phyloP scores from a whole-genome alignment of 2,888 invertebrate species.

The Acanthosepion pharaonis region DNA sequence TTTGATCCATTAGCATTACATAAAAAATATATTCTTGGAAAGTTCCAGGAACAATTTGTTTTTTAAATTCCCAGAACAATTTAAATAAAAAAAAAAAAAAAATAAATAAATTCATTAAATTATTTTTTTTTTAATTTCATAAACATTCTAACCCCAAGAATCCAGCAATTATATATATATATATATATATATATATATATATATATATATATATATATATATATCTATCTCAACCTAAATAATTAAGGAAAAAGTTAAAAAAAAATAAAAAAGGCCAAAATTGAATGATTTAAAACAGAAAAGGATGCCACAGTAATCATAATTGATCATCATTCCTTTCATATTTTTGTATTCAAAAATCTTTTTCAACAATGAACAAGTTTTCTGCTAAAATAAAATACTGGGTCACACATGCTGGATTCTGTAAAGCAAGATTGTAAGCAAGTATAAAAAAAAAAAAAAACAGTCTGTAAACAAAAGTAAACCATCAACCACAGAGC shows the following conservation, averaged over 20 bases:
- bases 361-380: neutral
- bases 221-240: neutral
- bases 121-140: neutral
- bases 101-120: neutral
- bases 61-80: too few relatives aligned
- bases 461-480: neutral
- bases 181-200: neutral
- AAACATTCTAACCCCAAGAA: neutral
- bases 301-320: neutral
- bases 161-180: neutral
- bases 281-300: neutral
- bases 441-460: neutral
- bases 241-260: neutral
- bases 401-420: neutral
- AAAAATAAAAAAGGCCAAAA: neutral
- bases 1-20: neutral
- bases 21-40: neutral
- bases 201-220: neutral
- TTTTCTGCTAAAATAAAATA: neutral
- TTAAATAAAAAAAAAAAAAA: too few relatives aligned
- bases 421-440: neutral
- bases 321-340: too few relatives aligned
- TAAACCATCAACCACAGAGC: neutral
- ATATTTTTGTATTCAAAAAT: neutral
- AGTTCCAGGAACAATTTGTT: neutral